Evolutionary conservation across 2,888 invertebrate species (phyloP).

Genomic region (Leptarthrus brevirostris): DNA sequence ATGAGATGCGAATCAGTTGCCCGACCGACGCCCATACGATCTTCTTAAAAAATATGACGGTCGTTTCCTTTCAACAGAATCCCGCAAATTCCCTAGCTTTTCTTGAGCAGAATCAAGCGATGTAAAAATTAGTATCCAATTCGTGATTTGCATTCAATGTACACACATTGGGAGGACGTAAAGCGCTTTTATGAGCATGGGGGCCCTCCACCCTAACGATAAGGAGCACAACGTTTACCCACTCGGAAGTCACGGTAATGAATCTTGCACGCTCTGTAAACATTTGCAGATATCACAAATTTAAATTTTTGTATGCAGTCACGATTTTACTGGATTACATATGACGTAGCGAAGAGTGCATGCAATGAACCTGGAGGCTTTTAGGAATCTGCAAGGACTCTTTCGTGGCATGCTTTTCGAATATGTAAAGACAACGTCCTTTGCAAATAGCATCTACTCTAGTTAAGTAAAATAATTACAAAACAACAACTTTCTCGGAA

Average conservation of each 20-base stretch:
- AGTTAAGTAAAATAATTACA: conserved; percentile 25
- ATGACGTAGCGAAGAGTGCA: conserved; percentile 23
- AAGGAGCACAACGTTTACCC: conserved; percentile 46
- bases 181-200: conserved; percentile 33
- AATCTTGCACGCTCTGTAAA: conserved; percentile 49
- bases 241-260: conserved; percentile 48
- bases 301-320: conserved; percentile 47
- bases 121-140: conserved; percentile 47
- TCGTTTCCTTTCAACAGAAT: neutral
- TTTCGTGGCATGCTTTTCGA: neutral
- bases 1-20: neutral
- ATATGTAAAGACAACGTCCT: neutral
- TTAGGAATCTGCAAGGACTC: conserved; percentile 5
- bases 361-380: conserved; percentile 44
- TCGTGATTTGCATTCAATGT: conserved; percentile 46
- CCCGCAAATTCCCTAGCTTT: conserved; percentile 19
- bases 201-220: conserved; percentile 13
- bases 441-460: conserved; percentile 22
- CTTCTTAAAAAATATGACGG: neutral
- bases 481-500: conserved; percentile 20
- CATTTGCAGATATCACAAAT: conserved; percentile 48
- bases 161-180: conserved; percentile 11
- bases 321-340: conserved; percentile 45
- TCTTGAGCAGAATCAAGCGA: conserved; percentile 29
- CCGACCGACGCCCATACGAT: neutral